Conservation (phyloP, 2,797 vertebrate species). For the Taeniopygia guttata region DNA sequence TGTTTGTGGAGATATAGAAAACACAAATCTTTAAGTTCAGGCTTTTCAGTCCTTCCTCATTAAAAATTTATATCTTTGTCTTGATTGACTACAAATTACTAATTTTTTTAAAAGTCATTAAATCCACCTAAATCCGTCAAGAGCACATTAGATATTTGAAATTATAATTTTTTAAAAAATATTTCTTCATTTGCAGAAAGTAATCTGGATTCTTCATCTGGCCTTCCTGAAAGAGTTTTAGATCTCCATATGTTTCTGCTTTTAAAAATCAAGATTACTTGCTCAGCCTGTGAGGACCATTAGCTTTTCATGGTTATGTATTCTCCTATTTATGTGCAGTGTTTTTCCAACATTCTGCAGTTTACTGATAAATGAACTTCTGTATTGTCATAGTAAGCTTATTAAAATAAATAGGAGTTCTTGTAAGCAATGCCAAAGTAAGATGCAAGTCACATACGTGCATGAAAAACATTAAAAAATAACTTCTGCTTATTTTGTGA, state of each 20-base stretch:
- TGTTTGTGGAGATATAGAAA: not conserved
- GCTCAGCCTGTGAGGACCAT: not conserved
- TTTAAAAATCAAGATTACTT: not conserved
- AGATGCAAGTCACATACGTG: not conserved
- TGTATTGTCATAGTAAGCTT: not conserved
- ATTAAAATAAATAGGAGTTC: not conserved
- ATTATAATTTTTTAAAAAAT: accelerated
- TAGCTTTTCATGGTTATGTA: not conserved
- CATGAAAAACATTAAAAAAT: not conserved
- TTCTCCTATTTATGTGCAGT: not conserved
- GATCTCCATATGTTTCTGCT: not conserved
- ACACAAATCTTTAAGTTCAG: not conserved
- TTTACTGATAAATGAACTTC: not conserved
- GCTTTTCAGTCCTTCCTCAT: not conserved
- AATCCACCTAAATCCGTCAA: not conserved
- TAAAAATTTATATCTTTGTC: not conserved
- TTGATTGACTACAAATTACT: not conserved
- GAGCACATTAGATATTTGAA: not conserved
- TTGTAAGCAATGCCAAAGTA: not conserved
- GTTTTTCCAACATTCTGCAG: not conserved
- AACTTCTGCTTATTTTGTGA: not conserved
- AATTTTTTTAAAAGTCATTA: not conserved
- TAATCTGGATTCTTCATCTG: not conserved
- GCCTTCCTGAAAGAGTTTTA: not conserved
- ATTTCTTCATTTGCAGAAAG: not conserved